These are phyloP conservation scores for Acanthosepion esculentum DNA, from an alignment of 2,888 invertebrate species.

Conservation along the genomic window DNA sequence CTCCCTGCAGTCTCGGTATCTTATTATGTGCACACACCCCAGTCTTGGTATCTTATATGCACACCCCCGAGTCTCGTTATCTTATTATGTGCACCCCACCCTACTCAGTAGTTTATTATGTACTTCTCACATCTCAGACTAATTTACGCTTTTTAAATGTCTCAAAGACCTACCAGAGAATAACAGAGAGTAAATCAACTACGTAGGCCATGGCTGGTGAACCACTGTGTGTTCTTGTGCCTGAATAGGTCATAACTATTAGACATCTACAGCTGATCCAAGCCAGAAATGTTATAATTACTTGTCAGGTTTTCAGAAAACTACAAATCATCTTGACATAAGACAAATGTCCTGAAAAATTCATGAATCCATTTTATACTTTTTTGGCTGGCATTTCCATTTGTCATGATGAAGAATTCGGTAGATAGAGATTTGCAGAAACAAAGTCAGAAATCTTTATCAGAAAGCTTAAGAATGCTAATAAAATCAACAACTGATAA, in stretches of 20 bases:
- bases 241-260: background rate
- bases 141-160: too few relatives aligned
- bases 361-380: background rate
- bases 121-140: too few relatives aligned
- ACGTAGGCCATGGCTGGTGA: background rate
- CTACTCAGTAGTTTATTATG: too few relatives aligned
- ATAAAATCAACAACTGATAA: background rate
- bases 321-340: background rate
- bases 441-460: background rate
- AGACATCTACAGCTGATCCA: background rate
- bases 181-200: too few relatives aligned
- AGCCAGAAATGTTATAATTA: background rate
- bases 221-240: background rate
- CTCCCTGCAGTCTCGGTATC: too few relatives aligned
- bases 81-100: too few relatives aligned
- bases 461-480: background rate
- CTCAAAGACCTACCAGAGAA: too few relatives aligned
- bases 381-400: background rate
- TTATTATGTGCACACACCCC: too few relatives aligned
- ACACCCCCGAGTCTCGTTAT: too few relatives aligned
- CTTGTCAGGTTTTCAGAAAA: background rate
- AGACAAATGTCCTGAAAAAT: background rate
- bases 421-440: background rate
- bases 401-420: too few relatives aligned
- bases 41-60: too few relatives aligned